Base-by-base conservation (phyloP, 2,888 invertebrate genomes). In the Leptopilina syphax region DNA sequence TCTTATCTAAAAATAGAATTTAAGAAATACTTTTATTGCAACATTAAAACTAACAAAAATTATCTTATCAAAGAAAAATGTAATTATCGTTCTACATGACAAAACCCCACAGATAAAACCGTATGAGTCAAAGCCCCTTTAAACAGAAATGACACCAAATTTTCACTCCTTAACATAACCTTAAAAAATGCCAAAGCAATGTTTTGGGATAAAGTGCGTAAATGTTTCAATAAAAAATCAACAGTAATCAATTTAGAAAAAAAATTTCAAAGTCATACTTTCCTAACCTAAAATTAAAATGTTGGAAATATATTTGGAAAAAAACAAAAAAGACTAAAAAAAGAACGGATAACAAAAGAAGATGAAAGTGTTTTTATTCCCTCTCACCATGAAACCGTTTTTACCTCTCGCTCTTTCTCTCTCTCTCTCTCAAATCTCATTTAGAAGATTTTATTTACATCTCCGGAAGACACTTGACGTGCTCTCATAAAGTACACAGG, bases 401-500 rank as follows among this genome's bases (percentile, higher is more conserved):
- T 70, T 34, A 54, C 9, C 1, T 27, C 54, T 1, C 34, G 34
- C 34, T 34, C 8, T 18, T 41, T 7, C 44, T 44, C 44, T 44
- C 60, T 44, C 44, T 44, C 60, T 60, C 34, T 41, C 9, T 3
- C 27, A n/a, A 57, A 57, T 57, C 34, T 73, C n/a, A 27, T 60
- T 57, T n/a, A 57, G 13, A 57, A 18, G 12, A n/a, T 50, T 54
- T 70, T 27, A 70, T 54, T 27, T 27, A 27, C 50, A 70, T 54
- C 70, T 70, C 54, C 70, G 70, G n/a, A 68, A 70, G 27, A 57
- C 13, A 50, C 50, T 47, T 54, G 34, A 34, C n/a, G 50, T 54
- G 27, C 8, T 73, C 73, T 41, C 41, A 54, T 57, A 57, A 73
- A 57, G 27, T 34, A 8, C 70, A 34, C 34, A 34, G 9, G 18